Evolutionary conservation across 2,113 vertebrate species (phyloP).

Genomic region (Clupea harengus): DNA sequence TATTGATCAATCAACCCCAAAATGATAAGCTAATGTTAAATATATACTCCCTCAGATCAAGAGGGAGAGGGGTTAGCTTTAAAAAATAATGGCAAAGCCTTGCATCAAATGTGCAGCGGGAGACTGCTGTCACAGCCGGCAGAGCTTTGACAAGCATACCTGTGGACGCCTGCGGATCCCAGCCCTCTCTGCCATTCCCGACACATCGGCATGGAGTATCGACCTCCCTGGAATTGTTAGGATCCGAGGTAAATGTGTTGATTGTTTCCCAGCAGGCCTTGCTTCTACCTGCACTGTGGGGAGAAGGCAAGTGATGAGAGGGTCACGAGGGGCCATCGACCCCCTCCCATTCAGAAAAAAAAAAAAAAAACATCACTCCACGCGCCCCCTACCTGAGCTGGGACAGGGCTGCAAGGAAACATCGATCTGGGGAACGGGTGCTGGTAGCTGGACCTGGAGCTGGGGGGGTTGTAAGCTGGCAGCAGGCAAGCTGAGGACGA

Average conservation of each 20-base stretch:
- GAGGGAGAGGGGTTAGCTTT: not conserved
- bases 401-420: conserved; percentile 71
- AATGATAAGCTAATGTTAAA: not conserved
- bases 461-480: conserved; percentile 61
- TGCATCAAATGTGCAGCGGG: not conserved
- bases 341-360: conserved; percentile 20
- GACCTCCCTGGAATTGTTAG: conserved; percentile 82
- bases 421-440: conserved; percentile 73
- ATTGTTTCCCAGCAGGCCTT: conserved; percentile 87
- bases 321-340: conserved; percentile 77
- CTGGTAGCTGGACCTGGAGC: conserved; percentile 74
- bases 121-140: not conserved
- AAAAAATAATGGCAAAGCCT: not conserved
- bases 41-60: not conserved
- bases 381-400: conserved; percentile 73
- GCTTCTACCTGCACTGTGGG: conserved; percentile 63
- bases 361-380: not conserved
- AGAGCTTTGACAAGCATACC: not conserved
- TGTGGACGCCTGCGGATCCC: not conserved
- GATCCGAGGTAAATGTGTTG: conserved; percentile 85
- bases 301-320: conserved; percentile 66
- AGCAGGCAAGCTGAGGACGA: conserved; percentile 46
- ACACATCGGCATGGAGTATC: conserved; percentile 82
- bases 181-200: conserved; percentile 75
- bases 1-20: too few relatives aligned